Evolutionary conservation across 2,113 vertebrate species (phyloP).

Genomic region (Etheostoma spectabile): DNA sequence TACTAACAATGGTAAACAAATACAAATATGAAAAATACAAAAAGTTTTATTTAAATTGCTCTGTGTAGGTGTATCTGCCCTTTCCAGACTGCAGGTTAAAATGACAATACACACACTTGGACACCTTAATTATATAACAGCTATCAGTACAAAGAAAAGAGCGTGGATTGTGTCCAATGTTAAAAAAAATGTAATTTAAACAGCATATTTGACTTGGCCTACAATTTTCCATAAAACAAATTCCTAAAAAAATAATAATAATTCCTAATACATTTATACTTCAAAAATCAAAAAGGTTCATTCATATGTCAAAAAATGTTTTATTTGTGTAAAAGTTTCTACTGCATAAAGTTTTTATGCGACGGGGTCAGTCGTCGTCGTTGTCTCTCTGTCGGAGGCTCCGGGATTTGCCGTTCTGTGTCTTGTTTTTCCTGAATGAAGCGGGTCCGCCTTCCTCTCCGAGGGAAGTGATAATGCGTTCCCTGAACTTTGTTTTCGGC

Average conservation of each 20-base stretch:
- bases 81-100: neutral
- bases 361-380: slow-evolving; percentile 83
- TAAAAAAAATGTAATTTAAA: neutral
- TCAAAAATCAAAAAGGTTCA: neutral
- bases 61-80: neutral
- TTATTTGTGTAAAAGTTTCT: slow-evolving; percentile 27
- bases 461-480: slow-evolving; percentile 94
- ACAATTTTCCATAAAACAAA: slow-evolving; percentile 1
- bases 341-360: neutral
- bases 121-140: neutral
- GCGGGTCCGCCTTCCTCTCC: slow-evolving; percentile 85
- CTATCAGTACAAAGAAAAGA: slow-evolving; percentile 2
- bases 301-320: neutral
- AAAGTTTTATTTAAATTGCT: slow-evolving; percentile 3
- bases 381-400: slow-evolving; percentile 90
- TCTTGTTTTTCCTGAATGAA: slow-evolving; percentile 92
- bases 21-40: slow-evolving; percentile 33
- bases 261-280: neutral
- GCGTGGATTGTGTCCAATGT: neutral
- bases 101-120: neutral
- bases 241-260: neutral
- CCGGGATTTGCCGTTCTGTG: slow-evolving; percentile 92
- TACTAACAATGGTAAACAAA: slow-evolving; percentile 17
- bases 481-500: slow-evolving; percentile 89
- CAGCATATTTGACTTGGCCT: neutral